These are phyloP conservation scores for Odontamblyopus rebecca DNA, from an alignment of 2,797 vertebrate genomes.

Conservation along the genomic window DNA sequence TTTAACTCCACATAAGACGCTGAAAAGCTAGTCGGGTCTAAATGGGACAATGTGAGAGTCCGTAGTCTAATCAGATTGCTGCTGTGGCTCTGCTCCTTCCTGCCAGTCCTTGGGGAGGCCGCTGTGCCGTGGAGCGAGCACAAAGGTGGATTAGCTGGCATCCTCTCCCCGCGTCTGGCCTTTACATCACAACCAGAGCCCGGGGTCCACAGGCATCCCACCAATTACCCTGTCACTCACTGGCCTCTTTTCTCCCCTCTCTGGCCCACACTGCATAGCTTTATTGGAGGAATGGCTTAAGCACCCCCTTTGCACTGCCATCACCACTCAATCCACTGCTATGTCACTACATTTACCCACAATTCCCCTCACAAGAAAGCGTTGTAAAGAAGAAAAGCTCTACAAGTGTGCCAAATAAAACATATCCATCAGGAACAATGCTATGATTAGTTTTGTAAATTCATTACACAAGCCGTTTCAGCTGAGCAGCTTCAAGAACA, in stretches of 20 bases:
- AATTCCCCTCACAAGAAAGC: conserved; percentile 40
- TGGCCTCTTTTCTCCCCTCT: conserved; percentile 50
- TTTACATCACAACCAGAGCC: conserved; percentile 71
- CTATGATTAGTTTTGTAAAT: conserved; percentile 3
- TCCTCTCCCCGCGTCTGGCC: conserved; percentile 68
- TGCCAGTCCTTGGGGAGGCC: conserved; percentile 49
- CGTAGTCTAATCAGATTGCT: conserved; percentile 63
- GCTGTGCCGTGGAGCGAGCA: conserved; percentile 48
- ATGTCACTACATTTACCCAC: conserved; percentile 53
- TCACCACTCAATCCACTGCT: conserved; percentile 30
- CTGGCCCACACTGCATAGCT: conserved; percentile 66
- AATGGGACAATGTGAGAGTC: conserved; percentile 42
- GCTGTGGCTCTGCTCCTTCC: conserved; percentile 58
- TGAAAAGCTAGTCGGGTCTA: conserved; percentile 39
- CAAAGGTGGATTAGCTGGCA: conserved; percentile 77
- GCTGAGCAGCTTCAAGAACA: conserved; percentile 27
- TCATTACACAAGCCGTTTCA: conserved; percentile 16
- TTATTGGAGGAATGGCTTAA: conserved; percentile 66
- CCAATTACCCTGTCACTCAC: conserved; percentile 83
- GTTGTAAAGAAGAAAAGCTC: conserved; percentile 26
- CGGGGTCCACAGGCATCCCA: conserved; percentile 65
- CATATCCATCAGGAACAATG: not conserved
- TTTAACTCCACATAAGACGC: conserved; percentile 40
- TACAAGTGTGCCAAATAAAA: conserved; percentile 15
- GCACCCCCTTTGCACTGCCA: conserved; percentile 10